Evolutionary conservation across 2,888 invertebrate genomes (phyloP), one percentile per base, ranked within the genome.

Genomic region (Iphiclides podalirius): DNA sequence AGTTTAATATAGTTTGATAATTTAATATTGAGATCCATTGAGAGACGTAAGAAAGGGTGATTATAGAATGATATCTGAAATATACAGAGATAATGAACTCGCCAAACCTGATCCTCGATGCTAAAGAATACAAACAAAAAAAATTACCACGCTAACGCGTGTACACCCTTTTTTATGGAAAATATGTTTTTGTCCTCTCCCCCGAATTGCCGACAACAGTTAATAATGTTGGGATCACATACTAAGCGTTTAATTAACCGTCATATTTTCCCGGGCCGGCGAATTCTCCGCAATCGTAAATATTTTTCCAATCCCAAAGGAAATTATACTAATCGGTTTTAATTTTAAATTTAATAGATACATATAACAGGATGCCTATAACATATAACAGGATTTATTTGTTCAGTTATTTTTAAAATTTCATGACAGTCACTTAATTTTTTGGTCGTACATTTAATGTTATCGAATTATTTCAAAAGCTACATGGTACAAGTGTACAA

Each of bases 151-250:
- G 9, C 36, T 2, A 7, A 15, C 2, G 11, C 28, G 31, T 15
- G 15, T 23, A 12, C 34, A 13, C 14, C 23, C 33, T 17, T 46
- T 34, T 39, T 23, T 23, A 23, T 12, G 12, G 12, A 46, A 26
- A 26, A 34, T 34, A 46, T 33, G 39, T 46, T 46, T 46, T 39
- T 12, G 33, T n/a, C 4, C 15, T 46, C 33, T 31, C 45, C 31
- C 17, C 23, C 23, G 46, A 46, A 39, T 34, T 39, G 39, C 39
- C 38, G 23, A 23, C 13, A 23, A 35, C 40, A 9, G 13, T 40
- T 40, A 47, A 47, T 47, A 47, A 35, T 34, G 12, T 23, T 6
- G 46, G 26, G n/a, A 35, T 40, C 35, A 40, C 34, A 39, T 35
- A 40, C 34, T 12, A 2, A n/a, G 15, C 15, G 6, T 34, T 40